Percentiles rank a stretch among this genome's conserved stretches.
phyloP scores from a whole-genome alignment of 2,888 invertebrate species.

The Pardosa pseudoannulata region DNA sequence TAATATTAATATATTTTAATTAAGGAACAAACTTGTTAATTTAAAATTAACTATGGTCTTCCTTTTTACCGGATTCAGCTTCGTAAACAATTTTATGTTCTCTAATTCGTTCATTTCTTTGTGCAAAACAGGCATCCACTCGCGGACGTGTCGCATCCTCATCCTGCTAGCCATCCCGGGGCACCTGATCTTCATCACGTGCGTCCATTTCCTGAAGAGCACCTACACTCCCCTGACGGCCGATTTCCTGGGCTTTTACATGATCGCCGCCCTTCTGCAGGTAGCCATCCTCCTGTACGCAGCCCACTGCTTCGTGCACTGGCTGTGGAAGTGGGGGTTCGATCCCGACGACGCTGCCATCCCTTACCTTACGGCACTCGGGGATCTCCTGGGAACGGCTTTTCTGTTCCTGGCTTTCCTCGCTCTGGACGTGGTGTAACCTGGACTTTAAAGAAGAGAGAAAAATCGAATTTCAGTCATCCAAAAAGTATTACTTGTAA shows the following conservation, averaged over 20 bases:
- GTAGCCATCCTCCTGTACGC: constrained; percentile 89
- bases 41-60: too few species aligned
- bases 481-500: background rate
- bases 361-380: constrained; percentile 93
- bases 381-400: constrained; percentile 92
- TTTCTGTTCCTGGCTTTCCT: constrained; percentile 85
- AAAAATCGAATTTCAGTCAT: too few species aligned
- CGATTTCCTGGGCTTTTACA: constrained; percentile 50
- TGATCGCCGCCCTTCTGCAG: constrained; percentile 62
- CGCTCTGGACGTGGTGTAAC: constrained; percentile 48
- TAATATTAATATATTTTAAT: too few species aligned
- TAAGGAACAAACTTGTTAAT: too few species aligned
- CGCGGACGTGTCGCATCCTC: constrained; percentile 86
- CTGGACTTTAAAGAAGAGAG: background rate
- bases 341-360: constrained; percentile 97
- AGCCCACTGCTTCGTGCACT: constrained; percentile 90
- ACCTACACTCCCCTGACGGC: constrained; percentile 81
- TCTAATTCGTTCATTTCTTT: too few species aligned
- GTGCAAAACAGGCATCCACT: constrained; percentile 59
- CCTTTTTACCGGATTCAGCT: too few species aligned
- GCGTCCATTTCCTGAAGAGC: constrained; percentile 83
- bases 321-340: constrained; percentile 91
- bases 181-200: constrained; percentile 88
- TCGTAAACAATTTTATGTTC: too few species aligned
- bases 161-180: constrained; percentile 89